phyloP scores from a whole-genome alignment of 2,113 vertebrate species.

The Pogona vitticeps region DNA sequence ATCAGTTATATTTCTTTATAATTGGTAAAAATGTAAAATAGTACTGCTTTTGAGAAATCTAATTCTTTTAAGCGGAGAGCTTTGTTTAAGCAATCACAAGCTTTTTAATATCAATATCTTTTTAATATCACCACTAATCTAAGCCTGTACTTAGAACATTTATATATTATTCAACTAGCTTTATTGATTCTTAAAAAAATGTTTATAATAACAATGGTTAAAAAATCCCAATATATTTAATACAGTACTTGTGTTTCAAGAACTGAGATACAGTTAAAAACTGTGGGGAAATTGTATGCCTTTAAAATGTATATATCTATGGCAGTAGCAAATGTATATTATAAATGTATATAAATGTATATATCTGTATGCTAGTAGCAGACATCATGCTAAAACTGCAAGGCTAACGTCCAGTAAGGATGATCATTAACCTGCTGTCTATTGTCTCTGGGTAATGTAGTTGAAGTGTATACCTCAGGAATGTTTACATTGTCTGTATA shows the following conservation, averaged over 20 bases:
- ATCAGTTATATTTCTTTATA: not conserved
- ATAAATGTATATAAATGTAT: too few relatives aligned
- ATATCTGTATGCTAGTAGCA: too few relatives aligned
- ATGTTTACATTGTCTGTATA: too few relatives aligned
- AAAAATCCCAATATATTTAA: not conserved
- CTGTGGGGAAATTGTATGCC: too few relatives aligned
- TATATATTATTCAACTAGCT: not conserved
- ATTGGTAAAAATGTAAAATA: conserved; percentile 2
- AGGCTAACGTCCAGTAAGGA: too few relatives aligned
- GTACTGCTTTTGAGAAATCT: not conserved
- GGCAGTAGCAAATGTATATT: too few relatives aligned
- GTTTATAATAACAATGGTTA: not conserved
- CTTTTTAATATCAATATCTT: conserved; percentile 14
- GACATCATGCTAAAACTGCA: too few relatives aligned
- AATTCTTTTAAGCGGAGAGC: not conserved
- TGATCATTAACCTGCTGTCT: too few relatives aligned
- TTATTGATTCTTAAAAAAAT: not conserved
- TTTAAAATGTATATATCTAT: too few relatives aligned
- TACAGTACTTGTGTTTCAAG: not conserved
- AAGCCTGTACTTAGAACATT: not conserved
- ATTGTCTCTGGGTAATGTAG: too few relatives aligned
- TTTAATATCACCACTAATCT: not conserved
- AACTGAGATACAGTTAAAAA: conserved; percentile 4
- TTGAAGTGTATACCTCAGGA: too few relatives aligned
- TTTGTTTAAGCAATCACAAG: not conserved